phyloP scores from a whole-genome alignment of 2,113 vertebrate genomes.

The Morphnarchus princeps region DNA sequence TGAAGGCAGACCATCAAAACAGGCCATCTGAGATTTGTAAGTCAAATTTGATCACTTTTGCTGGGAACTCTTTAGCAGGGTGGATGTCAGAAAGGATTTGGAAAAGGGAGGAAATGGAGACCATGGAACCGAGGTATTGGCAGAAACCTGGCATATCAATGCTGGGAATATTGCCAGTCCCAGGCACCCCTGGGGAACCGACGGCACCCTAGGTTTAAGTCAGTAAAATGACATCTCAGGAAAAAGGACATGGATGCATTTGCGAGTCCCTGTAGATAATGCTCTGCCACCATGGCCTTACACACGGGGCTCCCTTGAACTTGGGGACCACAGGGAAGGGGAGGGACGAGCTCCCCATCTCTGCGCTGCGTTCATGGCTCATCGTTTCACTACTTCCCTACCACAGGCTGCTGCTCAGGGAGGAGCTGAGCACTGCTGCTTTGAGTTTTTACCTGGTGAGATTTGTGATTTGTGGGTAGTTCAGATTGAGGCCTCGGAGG shows the following conservation, averaged over 20 bases:
- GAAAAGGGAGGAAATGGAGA: background rate
- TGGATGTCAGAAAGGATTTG: background rate
- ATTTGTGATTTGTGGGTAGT: conserved; percentile 90
- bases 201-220: background rate
- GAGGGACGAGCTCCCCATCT: background rate
- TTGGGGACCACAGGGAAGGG: background rate
- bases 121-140: background rate
- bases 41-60: background rate
- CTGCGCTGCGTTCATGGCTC: background rate
- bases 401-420: background rate
- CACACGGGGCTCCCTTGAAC: accelerated
- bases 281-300: background rate
- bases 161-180: background rate
- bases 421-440: background rate
- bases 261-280: background rate
- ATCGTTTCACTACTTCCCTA: background rate
- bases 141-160: background rate
- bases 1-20: background rate
- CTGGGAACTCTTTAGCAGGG: background rate
- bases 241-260: background rate
- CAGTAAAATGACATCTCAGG: background rate
- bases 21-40: background rate
- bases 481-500: conserved; percentile 84
- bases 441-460: conserved; percentile 72
- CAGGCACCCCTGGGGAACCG: background rate